Percentiles rank a stretch among this genome's conserved stretches.
Evolutionary conservation across 2,888 invertebrate genomes (phyloP).

Genomic region (Sisyra nigra): DNA sequence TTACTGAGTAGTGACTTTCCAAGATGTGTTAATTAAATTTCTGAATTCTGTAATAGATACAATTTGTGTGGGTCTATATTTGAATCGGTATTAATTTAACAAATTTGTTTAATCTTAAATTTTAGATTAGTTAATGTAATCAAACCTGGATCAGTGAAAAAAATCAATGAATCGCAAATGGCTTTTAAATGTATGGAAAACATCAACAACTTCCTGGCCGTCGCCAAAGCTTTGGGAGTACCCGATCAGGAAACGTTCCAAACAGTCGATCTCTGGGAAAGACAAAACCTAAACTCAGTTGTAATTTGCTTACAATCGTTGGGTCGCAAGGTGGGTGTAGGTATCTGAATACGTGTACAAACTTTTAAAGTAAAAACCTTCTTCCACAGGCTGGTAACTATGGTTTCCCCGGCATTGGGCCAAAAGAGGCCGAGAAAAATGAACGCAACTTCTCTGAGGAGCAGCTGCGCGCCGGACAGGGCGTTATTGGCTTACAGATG

Average conservation of each 20-base stretch:
- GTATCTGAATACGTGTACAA: conserved; percentile 58
- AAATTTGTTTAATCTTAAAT: conserved; percentile 13
- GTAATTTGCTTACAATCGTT: conserved; percentile 89
- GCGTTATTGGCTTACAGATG: conserved; percentile 87
- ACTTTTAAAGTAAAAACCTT: not conserved
- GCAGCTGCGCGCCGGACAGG: conserved; percentile 82
- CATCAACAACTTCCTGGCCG: conserved; percentile 82
- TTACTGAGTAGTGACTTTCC: too few relatives aligned
- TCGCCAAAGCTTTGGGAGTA: conserved; percentile 73
- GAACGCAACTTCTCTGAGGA: conserved; percentile 88
- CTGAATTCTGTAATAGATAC: too few relatives aligned
- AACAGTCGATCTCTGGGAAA: conserved; percentile 94
- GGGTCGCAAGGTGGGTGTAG: conserved; percentile 73
- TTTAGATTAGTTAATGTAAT: conserved; percentile 71
- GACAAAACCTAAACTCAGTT: conserved; percentile 90
- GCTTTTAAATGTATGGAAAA: conserved; percentile 99
- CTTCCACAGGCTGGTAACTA: conserved; percentile 53
- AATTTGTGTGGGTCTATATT: too few relatives aligned
- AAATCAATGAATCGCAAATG: conserved; percentile 79
- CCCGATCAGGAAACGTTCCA: conserved; percentile 91
- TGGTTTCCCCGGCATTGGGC: conserved; percentile 82
- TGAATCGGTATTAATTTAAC: not conserved
- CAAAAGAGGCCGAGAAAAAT: conserved; percentile 93
- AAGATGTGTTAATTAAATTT: too few relatives aligned
- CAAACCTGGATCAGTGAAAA: conserved; percentile 75